Evolutionary conservation across 2,888 invertebrate genomes (phyloP).

Genomic region (Diarsia mendica): DNA sequence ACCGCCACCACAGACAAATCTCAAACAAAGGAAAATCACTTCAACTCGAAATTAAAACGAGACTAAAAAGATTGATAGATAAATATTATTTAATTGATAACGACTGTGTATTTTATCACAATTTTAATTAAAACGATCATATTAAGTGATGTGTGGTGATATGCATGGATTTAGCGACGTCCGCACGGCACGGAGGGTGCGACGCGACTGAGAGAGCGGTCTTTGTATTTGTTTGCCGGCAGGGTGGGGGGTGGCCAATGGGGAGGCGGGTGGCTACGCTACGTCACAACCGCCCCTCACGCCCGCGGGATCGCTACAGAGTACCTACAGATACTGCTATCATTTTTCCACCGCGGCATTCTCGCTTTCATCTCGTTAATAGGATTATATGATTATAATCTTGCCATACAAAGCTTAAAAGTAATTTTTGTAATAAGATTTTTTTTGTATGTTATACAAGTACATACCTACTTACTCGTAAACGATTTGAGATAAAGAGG

Average conservation of each 20-base stretch:
- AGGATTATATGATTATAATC: constrained; percentile 60
- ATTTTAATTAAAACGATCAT: constrained; percentile 79
- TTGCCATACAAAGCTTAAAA: constrained; percentile 33
- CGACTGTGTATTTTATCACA: constrained; percentile 71
- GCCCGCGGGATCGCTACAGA: constrained; percentile 70
- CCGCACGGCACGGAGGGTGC: constrained; percentile 81
- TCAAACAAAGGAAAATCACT: constrained; percentile 61
- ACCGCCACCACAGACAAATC: constrained; percentile 46
- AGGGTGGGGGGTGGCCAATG: constrained; percentile 66
- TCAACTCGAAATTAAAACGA: constrained; percentile 45
- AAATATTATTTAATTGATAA: constrained; percentile 59
- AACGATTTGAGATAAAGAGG: constrained; percentile 10
- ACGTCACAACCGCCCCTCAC: constrained; percentile 76
- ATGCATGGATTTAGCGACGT: constrained; percentile 74
- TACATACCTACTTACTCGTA: not conserved
- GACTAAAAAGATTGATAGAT: constrained; percentile 15
- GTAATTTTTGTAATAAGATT: constrained; percentile 23
- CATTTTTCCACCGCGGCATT: constrained; percentile 60
- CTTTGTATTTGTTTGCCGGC: constrained; percentile 75
- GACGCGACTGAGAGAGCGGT: constrained; percentile 81
- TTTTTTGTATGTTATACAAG: not conserved
- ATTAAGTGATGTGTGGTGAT: constrained; percentile 78
- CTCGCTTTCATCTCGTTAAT: constrained; percentile 57
- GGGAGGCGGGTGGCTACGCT: constrained; percentile 75
- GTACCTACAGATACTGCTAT: constrained; percentile 70